A percentile compares a stretch with the other conserved stretches of the same genome.
phyloP scores from a whole-genome alignment of 2,797 vertebrate species.

The Borostomias antarcticus region DNA sequence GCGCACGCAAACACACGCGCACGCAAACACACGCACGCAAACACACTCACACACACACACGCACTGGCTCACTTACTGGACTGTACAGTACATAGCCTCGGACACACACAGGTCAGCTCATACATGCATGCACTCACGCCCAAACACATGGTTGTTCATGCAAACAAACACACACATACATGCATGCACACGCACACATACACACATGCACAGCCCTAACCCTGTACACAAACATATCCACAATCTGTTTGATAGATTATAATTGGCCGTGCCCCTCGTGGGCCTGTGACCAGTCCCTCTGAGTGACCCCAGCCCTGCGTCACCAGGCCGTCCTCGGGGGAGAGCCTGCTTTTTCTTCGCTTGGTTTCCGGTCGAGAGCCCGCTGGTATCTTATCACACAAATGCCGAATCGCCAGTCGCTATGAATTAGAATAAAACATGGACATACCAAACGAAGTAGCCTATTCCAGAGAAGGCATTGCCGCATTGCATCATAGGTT shows the following conservation, averaged over 20 bases:
- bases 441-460: too few species aligned
- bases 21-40: too few species aligned
- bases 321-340: too few species aligned
- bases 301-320: conserved; percentile 43
- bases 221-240: conserved; percentile 12
- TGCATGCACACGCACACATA: conserved; percentile 1
- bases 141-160: conserved; percentile 4
- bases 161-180: conserved; percentile 1
- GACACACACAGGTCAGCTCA: neutral
- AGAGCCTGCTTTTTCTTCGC: too few species aligned
- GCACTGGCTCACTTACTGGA: too few species aligned
- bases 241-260: neutral
- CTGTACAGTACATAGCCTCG: too few species aligned
- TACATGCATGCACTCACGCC: conserved; percentile 4
- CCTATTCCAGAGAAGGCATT: too few species aligned
- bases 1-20: conserved; percentile 19
- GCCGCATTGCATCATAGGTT: too few species aligned
- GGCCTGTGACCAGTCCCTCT: conserved; percentile 10
- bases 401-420: too few species aligned
- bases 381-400: too few species aligned
- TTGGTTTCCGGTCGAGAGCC: too few species aligned
- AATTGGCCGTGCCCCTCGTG: neutral
- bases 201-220: conserved; percentile 10
- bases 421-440: too few species aligned
- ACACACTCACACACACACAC: neutral